Evolutionary conservation across 2,113 vertebrate genomes (phyloP).

Genomic region (Lanius ludovicianus): DNA sequence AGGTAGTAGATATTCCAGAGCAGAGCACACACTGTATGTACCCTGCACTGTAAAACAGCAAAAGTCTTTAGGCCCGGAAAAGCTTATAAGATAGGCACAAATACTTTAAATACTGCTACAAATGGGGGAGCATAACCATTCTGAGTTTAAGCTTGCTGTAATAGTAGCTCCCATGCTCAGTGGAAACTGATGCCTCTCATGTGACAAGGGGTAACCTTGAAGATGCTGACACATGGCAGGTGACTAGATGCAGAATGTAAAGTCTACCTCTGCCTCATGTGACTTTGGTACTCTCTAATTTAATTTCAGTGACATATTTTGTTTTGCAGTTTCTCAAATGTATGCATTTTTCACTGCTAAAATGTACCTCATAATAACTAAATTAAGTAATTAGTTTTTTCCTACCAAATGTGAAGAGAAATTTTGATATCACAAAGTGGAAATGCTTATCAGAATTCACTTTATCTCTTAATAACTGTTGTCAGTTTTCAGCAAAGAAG

Average conservation of each 20-base stretch:
- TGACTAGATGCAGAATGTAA: background rate
- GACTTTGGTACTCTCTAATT: background rate
- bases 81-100: background rate
- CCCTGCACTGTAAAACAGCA: background rate
- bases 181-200: constrained; percentile 37
- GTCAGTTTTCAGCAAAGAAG: background rate
- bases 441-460: background rate
- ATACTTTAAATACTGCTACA: background rate
- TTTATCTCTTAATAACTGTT: background rate
- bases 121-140: background rate
- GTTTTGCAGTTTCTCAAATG: background rate
- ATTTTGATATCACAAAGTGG: background rate
- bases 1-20: background rate
- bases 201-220: background rate
- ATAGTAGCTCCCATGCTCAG: background rate
- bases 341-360: background rate
- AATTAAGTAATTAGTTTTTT: background rate
- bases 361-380: background rate
- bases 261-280: background rate
- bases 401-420: background rate
- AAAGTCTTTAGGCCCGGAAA: background rate
- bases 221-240: background rate
- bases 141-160: background rate
- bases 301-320: background rate
- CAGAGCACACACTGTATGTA: constrained; percentile 10